These are phyloP conservation scores for Ptilorrhoa leucosticta DNA, from an alignment of 2,113 vertebrate genomes.

Conservation along the genomic window DNA sequence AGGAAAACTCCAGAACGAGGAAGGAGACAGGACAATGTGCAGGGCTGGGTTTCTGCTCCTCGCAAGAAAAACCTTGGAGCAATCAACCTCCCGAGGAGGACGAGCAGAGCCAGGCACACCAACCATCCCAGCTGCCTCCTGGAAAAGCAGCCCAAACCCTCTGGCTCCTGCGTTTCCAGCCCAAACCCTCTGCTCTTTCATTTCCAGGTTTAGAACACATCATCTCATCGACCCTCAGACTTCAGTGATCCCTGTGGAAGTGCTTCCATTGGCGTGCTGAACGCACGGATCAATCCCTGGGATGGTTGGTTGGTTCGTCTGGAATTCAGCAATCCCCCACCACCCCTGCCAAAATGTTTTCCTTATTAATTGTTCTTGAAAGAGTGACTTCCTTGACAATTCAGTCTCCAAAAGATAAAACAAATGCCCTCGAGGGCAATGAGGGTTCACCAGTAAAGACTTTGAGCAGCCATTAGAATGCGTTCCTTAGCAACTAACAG, in stretches of 20 bases:
- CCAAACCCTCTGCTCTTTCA: background rate
- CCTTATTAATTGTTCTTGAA: slow-evolving; percentile 45
- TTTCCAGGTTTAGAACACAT: background rate
- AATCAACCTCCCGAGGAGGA: accelerated
- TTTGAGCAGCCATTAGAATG: slow-evolving; percentile 61
- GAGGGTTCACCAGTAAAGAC: slow-evolving; percentile 13
- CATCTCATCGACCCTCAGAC: background rate
- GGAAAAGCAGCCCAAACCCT: background rate
- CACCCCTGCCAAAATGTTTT: background rate
- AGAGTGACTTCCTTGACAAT: slow-evolving; percentile 43
- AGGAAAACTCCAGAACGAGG: background rate
- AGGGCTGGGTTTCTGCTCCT: background rate
- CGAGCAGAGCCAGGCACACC: accelerated
- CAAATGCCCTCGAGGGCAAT: slow-evolving; percentile 21
- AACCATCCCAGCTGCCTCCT: background rate
- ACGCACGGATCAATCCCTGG: background rate
- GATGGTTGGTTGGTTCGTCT: background rate
- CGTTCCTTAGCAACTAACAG: slow-evolving; percentile 76
- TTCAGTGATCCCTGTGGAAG: background rate
- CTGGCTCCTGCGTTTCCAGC: background rate
- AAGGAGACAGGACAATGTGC: accelerated
- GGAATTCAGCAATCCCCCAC: background rate
- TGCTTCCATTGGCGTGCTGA: background rate
- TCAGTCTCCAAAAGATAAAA: slow-evolving; percentile 38
- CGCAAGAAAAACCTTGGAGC: background rate